Evolutionary conservation across 2,797 vertebrate species (phyloP).

Genomic region (Anguilla anguilla): DNA sequence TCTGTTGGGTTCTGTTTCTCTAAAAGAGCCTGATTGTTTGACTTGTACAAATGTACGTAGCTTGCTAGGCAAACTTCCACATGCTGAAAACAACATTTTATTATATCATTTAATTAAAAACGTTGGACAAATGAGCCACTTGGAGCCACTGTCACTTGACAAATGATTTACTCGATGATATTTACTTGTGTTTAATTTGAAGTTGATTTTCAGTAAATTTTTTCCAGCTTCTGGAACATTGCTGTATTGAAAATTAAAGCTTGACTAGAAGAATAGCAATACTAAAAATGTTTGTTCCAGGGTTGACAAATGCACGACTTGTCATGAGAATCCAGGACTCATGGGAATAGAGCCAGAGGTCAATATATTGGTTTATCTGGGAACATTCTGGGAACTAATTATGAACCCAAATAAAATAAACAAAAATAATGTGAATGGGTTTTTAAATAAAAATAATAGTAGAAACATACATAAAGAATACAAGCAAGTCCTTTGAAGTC

Average conservation of each 20-base stretch:
- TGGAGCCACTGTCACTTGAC: background rate
- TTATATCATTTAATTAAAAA: constrained; percentile 17
- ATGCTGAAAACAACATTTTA: background rate
- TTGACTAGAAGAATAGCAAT: background rate
- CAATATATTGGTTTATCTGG: background rate
- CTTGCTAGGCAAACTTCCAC: background rate
- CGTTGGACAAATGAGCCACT: background rate
- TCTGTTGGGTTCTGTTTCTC: background rate
- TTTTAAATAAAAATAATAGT: background rate
- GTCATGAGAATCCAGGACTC: background rate
- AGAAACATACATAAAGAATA: background rate
- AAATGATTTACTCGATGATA: background rate
- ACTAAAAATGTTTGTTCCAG: background rate
- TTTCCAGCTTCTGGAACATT: background rate
- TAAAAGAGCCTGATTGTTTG: constrained; percentile 17
- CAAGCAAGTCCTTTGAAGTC: background rate
- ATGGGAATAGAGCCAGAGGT: background rate
- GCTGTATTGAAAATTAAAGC: background rate
- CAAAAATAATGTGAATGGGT: background rate
- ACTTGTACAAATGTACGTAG: background rate
- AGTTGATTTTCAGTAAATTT: background rate
- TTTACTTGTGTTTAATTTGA: background rate
- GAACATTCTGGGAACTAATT: background rate
- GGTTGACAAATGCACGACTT: no score
- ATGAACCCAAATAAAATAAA: background rate